phyloP scores from a whole-genome alignment of 64 coral and sea anemone species.

The Dendrophyllia cribrosa region DNA sequence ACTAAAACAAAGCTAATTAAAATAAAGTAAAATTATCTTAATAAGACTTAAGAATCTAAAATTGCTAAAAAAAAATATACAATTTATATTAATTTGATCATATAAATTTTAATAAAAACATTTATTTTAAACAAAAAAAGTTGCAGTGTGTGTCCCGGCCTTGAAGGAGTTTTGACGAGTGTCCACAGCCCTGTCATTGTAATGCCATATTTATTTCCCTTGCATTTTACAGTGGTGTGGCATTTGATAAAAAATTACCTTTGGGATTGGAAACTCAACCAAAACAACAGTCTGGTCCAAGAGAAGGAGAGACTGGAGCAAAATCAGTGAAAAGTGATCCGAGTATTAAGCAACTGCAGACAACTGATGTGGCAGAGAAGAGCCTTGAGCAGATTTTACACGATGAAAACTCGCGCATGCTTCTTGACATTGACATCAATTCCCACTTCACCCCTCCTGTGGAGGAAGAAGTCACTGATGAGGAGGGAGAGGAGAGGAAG shows the following conservation, averaged over 20 bases:
- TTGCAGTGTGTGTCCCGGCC: too few species aligned
- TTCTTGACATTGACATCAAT: conserved; percentile 83
- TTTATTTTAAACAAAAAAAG: too few species aligned
- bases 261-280: conserved; percentile 30
- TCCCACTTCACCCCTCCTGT: conserved; percentile 80
- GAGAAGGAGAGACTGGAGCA: neutral
- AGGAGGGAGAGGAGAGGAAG: neutral
- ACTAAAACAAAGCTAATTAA: too few species aligned
- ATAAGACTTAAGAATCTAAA: too few species aligned
- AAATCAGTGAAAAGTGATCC: neutral
- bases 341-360: neutral
- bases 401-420: conserved; percentile 60
- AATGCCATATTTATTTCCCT: neutral
- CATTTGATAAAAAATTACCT: conserved; percentile 19
- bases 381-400: conserved; percentile 21
- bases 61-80: too few species aligned
- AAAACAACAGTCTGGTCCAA: conserved; percentile 42
- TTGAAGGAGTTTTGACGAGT: too few species aligned
- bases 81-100: too few species aligned
- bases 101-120: too few species aligned
- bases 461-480: conserved; percentile 33
- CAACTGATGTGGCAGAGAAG: neutral
- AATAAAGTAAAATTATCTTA: too few species aligned
- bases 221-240: neutral
- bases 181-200: too few species aligned